These are phyloP conservation scores for Notamacropus eugenii DNA, from an alignment of 2,797 vertebrate species.

Conservation along the genomic window DNA sequence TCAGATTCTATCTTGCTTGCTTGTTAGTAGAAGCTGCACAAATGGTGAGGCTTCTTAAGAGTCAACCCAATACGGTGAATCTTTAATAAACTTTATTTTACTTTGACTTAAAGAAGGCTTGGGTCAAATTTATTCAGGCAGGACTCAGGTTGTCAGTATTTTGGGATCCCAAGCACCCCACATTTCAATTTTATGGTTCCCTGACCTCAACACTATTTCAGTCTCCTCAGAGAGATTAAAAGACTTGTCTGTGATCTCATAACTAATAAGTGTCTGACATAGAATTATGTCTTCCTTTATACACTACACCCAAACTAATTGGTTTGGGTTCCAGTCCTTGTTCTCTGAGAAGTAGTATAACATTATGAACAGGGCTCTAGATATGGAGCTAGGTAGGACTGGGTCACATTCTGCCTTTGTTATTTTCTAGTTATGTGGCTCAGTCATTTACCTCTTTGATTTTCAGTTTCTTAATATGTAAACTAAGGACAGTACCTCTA, in stretches of 20 bases:
- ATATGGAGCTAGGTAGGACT: background rate
- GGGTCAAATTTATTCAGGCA: too few species aligned
- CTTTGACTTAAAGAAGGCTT: too few species aligned
- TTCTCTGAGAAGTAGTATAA: background rate
- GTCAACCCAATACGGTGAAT: too few species aligned
- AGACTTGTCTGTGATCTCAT: background rate
- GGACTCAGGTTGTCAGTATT: too few species aligned
- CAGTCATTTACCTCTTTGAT: background rate
- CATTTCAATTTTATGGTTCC: too few species aligned
- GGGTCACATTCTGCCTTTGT: background rate
- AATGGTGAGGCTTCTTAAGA: too few species aligned
- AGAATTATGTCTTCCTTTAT: background rate
- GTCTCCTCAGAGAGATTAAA: background rate
- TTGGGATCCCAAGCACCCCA: too few species aligned
- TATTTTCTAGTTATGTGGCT: background rate
- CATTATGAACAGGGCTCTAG: background rate
- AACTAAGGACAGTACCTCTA: background rate
- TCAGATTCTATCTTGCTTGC: too few species aligned
- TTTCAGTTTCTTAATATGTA: background rate
- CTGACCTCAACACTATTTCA: background rate
- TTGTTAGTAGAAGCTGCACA: too few species aligned
- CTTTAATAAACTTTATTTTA: too few species aligned
- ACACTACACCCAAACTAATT: background rate
- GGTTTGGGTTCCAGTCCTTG: background rate
- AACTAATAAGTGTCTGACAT: background rate